These are phyloP conservation scores for Idaea biselata DNA, from an alignment of 2,888 invertebrate species.

Conservation along the genomic window DNA sequence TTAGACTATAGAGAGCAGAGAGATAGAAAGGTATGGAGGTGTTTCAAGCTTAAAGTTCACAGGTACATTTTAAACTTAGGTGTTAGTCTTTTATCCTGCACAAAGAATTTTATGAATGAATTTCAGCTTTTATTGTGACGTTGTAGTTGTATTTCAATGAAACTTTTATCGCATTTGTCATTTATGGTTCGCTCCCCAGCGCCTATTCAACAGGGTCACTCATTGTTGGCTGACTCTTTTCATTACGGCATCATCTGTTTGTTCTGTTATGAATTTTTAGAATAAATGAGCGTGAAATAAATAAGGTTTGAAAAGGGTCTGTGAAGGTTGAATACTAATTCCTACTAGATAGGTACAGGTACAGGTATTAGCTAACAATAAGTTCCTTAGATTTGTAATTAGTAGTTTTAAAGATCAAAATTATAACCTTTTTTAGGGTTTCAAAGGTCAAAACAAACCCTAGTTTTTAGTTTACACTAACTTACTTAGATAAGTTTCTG, in stretches of 20 bases:
- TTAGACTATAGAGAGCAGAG: neutral
- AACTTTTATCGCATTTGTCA: neutral
- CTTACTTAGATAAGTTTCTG: no score
- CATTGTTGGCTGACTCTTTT: constrained; percentile 4
- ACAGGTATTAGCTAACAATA: neutral
- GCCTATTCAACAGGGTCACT: neutral
- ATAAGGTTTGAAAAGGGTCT: neutral
- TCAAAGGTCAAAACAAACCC: no score
- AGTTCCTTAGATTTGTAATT: no score
- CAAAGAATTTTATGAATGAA: neutral
- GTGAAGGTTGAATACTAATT: neutral
- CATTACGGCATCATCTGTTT: constrained; percentile 14
- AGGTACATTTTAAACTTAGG: neutral
- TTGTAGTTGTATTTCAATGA: neutral
- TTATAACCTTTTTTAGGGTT: no score
- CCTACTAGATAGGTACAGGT: neutral
- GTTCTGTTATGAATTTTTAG: neutral
- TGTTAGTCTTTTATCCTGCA: neutral
- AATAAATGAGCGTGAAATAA: constrained; percentile 10
- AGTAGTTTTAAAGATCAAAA: no score
- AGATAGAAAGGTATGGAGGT: neutral
- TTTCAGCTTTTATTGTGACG: neutral
- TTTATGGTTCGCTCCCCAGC: constrained; percentile 1
- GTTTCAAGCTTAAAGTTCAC: neutral
- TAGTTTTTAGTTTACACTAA: no score